Percentiles rank a stretch among this genome's conserved stretches.
These are phyloP conservation scores for Pachydiplax longipennis DNA, from an alignment of 2,888 invertebrate species.

Conservation along the genomic window DNA sequence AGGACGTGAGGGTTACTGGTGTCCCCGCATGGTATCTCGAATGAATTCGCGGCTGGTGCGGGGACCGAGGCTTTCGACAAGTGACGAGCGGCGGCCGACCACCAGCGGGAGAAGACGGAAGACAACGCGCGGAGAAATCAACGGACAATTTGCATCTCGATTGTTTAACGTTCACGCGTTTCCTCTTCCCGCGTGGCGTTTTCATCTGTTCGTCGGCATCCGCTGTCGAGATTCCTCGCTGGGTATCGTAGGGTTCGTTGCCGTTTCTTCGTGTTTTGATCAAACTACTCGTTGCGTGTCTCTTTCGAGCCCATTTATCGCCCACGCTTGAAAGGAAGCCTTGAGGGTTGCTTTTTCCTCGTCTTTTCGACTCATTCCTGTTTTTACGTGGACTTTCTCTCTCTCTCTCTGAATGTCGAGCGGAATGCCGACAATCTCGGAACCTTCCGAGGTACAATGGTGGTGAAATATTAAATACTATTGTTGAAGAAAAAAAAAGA, in stretches of 20 bases:
- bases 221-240: too few relatives aligned
- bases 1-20: slow-evolving; percentile 80
- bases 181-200: neutral
- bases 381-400: neutral
- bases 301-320: neutral
- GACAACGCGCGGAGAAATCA: too few relatives aligned
- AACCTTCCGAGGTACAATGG: neutral
- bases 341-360: neutral
- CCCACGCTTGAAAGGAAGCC: neutral
- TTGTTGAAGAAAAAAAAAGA: neutral
- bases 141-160: too few relatives aligned
- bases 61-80: slow-evolving; percentile 19
- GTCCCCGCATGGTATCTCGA: slow-evolving; percentile 62
- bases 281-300: neutral
- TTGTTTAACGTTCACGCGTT: neutral
- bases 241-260: too few relatives aligned
- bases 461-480: neutral
- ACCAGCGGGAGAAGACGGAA: too few relatives aligned
- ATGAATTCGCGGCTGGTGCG: neutral
- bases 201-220: neutral
- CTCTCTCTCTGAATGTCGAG: neutral
- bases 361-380: neutral
- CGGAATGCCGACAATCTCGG: neutral
- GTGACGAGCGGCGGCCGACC: neutral
- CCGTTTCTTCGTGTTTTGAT: too few relatives aligned